These are phyloP conservation scores for Drosophila lacicola DNA, from an alignment of 2,888 invertebrate species.

Conservation along the genomic window DNA sequence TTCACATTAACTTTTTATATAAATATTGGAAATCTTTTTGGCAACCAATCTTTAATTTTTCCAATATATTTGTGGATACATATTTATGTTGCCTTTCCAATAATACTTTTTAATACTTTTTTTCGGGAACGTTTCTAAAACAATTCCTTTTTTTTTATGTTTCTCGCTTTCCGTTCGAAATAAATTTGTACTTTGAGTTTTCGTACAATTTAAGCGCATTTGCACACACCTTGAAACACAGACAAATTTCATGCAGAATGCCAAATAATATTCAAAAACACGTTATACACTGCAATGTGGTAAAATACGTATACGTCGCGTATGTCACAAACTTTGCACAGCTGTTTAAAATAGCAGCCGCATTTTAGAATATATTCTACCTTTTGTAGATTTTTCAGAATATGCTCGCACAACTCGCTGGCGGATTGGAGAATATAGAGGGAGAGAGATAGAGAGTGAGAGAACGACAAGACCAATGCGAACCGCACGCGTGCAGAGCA, in stretches of 20 bases:
- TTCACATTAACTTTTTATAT: no score
- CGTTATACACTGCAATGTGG: conserved; percentile 34
- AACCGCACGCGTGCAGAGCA: conserved; percentile 81
- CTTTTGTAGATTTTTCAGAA: conserved; percentile 57
- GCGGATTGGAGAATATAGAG: conserved; percentile 3
- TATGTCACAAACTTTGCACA: conserved; percentile 64
- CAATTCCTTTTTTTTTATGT: background rate
- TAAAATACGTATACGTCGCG: conserved; percentile 68
- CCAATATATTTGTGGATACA: background rate
- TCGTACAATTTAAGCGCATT: conserved; percentile 13
- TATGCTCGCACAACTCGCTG: conserved; percentile 16
- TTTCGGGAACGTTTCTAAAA: background rate
- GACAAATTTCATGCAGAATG: conserved; percentile 49
- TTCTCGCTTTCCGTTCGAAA: background rate
- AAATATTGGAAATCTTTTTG: no score
- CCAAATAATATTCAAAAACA: conserved; percentile 33
- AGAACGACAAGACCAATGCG: conserved; percentile 33
- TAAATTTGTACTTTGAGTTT: background rate
- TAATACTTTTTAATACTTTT: background rate
- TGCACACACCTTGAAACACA: conserved; percentile 49
- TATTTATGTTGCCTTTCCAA: background rate
- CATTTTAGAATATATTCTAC: conserved; percentile 61
- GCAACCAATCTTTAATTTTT: no score
- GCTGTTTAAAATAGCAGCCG: conserved; percentile 67
- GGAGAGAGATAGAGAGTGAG: background rate